Percentiles rank a stretch among this genome's conserved stretches.
These are phyloP conservation scores for Musca vetustissima DNA, from an alignment of 1,140 invertebrate species.

Conservation along the genomic window DNA sequence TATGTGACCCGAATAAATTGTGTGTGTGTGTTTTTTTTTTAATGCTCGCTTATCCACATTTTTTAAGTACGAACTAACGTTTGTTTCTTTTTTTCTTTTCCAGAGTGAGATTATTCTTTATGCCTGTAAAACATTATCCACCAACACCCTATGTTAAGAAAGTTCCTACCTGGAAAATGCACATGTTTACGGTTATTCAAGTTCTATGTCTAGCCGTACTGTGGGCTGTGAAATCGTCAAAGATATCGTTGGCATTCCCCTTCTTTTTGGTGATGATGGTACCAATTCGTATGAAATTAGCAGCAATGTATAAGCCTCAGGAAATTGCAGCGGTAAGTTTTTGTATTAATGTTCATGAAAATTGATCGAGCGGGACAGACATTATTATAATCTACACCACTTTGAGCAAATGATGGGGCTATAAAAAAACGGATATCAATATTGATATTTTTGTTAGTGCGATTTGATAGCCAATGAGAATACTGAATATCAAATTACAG, in stretches of 20 bases:
- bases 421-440: too few species aligned
- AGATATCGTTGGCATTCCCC: slow-evolving; percentile 83
- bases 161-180: slow-evolving; percentile 88
- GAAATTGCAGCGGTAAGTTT: slow-evolving; percentile 79
- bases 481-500: too few species aligned
- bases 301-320: slow-evolving; percentile 71
- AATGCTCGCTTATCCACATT: too few species aligned
- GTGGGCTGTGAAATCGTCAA: slow-evolving; percentile 87
- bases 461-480: too few species aligned
- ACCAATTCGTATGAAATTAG: slow-evolving; percentile 77
- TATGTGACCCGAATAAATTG: too few species aligned
- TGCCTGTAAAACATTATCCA: slow-evolving; percentile 93
- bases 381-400: too few species aligned
- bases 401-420: too few species aligned
- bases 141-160: slow-evolving; percentile 76
- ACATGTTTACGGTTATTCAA: slow-evolving; percentile 86
- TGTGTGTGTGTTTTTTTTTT: too few species aligned
- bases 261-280: slow-evolving; percentile 91
- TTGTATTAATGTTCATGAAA: too few species aligned
- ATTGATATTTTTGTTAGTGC: too few species aligned
- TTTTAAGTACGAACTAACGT: background rate
- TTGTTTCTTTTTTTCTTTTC: background rate
- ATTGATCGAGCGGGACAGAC: too few species aligned
- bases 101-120: slow-evolving; percentile 79
- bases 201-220: slow-evolving; percentile 73